Conservation (phyloP, 2,888 invertebrate species). For the Lordiphosa fenestrarum region DNA sequence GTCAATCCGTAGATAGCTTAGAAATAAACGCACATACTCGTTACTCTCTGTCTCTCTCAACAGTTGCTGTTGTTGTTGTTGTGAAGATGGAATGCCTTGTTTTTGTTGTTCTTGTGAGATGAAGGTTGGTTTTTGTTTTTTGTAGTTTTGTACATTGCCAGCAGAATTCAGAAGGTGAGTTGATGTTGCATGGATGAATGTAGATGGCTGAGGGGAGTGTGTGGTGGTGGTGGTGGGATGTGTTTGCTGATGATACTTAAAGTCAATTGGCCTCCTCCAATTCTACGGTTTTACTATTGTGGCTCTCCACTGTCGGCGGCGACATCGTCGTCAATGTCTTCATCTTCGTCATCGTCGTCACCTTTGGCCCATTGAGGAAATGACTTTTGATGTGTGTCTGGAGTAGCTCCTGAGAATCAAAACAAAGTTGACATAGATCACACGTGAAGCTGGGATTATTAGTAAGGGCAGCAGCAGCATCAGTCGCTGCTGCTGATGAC, state of each 20-base stretch:
- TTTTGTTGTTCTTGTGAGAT: conserved; percentile 4
- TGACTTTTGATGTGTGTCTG: conserved; percentile 80
- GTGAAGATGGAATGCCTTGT: conserved; percentile 11
- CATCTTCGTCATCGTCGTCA: conserved; percentile 15
- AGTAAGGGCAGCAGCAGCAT: conserved; percentile 47
- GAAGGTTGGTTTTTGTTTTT: neutral
- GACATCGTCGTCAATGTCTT: neutral
- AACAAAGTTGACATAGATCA: conserved; percentile 80
- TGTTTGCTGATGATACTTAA: conserved; percentile 13
- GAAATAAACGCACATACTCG: conserved; percentile 5
- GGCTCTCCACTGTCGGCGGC: conserved; percentile 2
- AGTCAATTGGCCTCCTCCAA: neutral
- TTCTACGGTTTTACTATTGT: too few species aligned
- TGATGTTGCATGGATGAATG: neutral
- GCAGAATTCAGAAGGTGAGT: conserved; percentile 4
- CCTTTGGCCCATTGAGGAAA: conserved; percentile 78
- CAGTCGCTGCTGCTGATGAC: conserved; percentile 32
- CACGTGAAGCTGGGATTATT: conserved; percentile 75
- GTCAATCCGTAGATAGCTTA: conserved; percentile 1
- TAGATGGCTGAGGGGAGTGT: neutral
- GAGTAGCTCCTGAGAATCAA: conserved; percentile 78
- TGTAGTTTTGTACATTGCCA: conserved; percentile 3
- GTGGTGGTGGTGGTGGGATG: conserved; percentile 42
- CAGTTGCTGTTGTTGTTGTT: neutral
- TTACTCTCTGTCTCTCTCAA: neutral